Evolutionary conservation across 2,888 invertebrate species (phyloP).

Genomic region (Perithous albicinctus): DNA sequence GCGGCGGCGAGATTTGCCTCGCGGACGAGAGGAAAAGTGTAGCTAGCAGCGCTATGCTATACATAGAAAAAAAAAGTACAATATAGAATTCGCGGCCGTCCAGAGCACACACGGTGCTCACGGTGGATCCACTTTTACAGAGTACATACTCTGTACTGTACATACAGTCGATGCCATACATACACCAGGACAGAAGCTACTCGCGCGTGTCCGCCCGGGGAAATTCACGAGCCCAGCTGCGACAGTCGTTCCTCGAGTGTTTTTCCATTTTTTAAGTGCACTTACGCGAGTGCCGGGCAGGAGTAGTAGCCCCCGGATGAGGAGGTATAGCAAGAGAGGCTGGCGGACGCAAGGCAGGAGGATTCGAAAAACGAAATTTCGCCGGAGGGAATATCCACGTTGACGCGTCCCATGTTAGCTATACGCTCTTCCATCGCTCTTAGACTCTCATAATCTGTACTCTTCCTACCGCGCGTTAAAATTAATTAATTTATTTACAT

Average conservation of each 20-base stretch:
- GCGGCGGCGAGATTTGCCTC: slow-evolving; percentile 73
- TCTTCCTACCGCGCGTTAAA: neutral
- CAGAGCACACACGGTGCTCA: slow-evolving; percentile 24
- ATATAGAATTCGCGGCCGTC: slow-evolving; percentile 35
- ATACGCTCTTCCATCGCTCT: slow-evolving; percentile 3
- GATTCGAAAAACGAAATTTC: slow-evolving; percentile 43
- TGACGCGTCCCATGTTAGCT: slow-evolving; percentile 5
- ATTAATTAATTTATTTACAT: neutral
- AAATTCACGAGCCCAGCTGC: slow-evolving; percentile 75
- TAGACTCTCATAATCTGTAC: neutral
- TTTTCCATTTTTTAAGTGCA: slow-evolving; percentile 79
- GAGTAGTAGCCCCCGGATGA: slow-evolving; percentile 28
- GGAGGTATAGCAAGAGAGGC: slow-evolving; percentile 35
- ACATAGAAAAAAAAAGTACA: slow-evolving; percentile 7
- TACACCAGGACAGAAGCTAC: slow-evolving; percentile 2
- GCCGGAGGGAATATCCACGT: slow-evolving; percentile 28
- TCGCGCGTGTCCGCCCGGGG: slow-evolving; percentile 41
- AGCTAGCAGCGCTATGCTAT: slow-evolving; percentile 25
- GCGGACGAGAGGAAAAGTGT: slow-evolving; percentile 70
- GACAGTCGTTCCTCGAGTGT: slow-evolving; percentile 74
- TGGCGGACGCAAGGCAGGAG: slow-evolving; percentile 23
- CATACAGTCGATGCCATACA: slow-evolving; percentile 14
- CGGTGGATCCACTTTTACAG: slow-evolving; percentile 5
- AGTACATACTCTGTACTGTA: slow-evolving; percentile 24
- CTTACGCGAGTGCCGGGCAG: slow-evolving; percentile 69